Evolutionary conservation across 2,797 vertebrate genomes (phyloP).

Genomic region (Tenualosa thibaudeaui): DNA sequence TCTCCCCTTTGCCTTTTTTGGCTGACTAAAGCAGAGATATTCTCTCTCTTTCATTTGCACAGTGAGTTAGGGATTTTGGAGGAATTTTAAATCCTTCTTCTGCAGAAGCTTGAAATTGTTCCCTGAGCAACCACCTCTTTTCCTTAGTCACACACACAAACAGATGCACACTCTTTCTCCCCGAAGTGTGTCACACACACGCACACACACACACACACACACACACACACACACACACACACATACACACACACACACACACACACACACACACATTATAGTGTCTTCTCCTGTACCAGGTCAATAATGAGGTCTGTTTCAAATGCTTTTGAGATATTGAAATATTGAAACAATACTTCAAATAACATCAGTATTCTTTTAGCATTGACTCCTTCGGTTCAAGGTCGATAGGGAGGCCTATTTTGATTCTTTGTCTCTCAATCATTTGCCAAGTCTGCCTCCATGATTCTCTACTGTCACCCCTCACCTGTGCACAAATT

Average conservation of each 20-base stretch:
- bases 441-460: background rate
- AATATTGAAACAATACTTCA: no score
- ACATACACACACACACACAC: background rate
- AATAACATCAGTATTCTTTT: no score
- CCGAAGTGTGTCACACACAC: background rate
- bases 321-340: no score
- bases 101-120: background rate
- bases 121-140: constrained; percentile 11
- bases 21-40: constrained; percentile 18
- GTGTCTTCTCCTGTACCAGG: no score
- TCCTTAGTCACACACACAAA: background rate
- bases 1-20: background rate
- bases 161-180: background rate
- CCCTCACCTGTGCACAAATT: background rate
- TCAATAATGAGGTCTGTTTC: no score
- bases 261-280: background rate
- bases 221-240: constrained; percentile 16
- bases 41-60: background rate
- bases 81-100: constrained; percentile 15
- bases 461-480: background rate
- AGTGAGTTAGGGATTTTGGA: background rate
- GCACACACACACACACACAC: background rate
- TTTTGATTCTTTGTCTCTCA: background rate
- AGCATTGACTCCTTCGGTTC: background rate
- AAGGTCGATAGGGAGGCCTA: background rate